Evolutionary conservation across 2,113 vertebrate species (phyloP), one percentile per base, ranked within the genome.

Genomic region (Onychorhynchus coronatus): DNA sequence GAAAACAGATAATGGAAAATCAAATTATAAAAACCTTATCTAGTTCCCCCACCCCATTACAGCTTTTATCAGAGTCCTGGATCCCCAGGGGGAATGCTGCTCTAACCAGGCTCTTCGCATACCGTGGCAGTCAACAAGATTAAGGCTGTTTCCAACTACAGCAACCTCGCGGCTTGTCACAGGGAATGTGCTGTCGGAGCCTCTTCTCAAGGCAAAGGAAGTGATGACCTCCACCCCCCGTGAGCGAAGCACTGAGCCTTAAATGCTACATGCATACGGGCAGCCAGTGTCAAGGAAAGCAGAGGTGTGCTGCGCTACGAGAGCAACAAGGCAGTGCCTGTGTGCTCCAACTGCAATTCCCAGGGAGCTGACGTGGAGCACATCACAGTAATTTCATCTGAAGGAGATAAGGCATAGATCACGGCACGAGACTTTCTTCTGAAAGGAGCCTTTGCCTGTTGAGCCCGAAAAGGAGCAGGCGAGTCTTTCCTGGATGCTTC

Each of bases 231-330:
- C 35, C 76, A 22, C 47, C 70, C 74, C 16, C 42, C 1, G 2
- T 8, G 14, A 76, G 83, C 3, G 12, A 50, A 76, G 76, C 49
- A 6, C 35, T 0, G 2, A 41, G 80, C 73, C 87, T 84, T 21
- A 44, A 83, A 61, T 3, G 2, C 41, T 14, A 4, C 41, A 19
- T 42, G 61, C 35, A 21, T 49, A 30, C 1, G 30, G 73, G 52
- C 85, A 89, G 33, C 35, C 27, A 35, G 73, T 10, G 61, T 28
- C 1, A 3, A 37, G 41, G 85, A 37, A 71, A 73, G 71, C 74
- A 11, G 68, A 30, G 42, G 8, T 1, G 1, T 25, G 2, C 27
- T 4, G 37, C 5, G 3, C 65, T 4, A 4, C 0, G 0, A 63
- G 70, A 59, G 55, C 30, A 14, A 0, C 11, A 22, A n/a, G 23